Base-by-base conservation (phyloP, 2,797 vertebrate species). In the Pantherophis vulpinus region DNA sequence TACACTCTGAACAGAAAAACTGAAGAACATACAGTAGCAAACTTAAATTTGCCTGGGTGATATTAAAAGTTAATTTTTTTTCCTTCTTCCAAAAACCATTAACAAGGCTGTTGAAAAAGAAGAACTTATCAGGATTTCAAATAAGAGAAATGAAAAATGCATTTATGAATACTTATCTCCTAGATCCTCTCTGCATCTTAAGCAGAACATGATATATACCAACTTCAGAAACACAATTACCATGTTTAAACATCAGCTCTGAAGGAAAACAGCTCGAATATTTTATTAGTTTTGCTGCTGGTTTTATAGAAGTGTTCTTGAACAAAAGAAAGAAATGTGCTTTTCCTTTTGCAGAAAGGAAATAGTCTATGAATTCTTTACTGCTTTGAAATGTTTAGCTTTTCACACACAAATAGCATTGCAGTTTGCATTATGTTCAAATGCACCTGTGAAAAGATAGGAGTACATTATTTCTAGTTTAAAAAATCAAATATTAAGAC, bases 101-200 rank as follows among this genome's bases (percentile, higher is more conserved):
- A 96, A 23, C 60, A 95, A 95, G 18, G 32, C 92, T 96, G 92
- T 95, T 29, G 94, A 90, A 95, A 92, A 93, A 93, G 1, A 93
- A 93, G 58, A 96, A 20, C 47, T 58, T 92, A 93, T 94, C 83
- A 90, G 87, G 74, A 94, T 96, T 96, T 96, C 93, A 96, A 97
- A 96, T 93, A 94, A 94, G 86, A 95, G 5, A 94, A 95, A 96
- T 91, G 27, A 93, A 97, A 97, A 95, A 92, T 94, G 51, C 51
- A 91, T 94, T 94, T 96, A 94, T 94, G 94, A 96, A 95, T 96
- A 91, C 18, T 94, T 94, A 91, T 96, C 94, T 96, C 59, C 29
- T 4, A 93, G 88, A 95, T 95, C 83, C 91, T 93, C 89, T 95
- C 47, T 94, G 58, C 79, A 90, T 96, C 92, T 97, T 94, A 96